Evolutionary conservation across 2,797 vertebrate species (phyloP).

Genomic region (Enteromius anoplus): DNA sequence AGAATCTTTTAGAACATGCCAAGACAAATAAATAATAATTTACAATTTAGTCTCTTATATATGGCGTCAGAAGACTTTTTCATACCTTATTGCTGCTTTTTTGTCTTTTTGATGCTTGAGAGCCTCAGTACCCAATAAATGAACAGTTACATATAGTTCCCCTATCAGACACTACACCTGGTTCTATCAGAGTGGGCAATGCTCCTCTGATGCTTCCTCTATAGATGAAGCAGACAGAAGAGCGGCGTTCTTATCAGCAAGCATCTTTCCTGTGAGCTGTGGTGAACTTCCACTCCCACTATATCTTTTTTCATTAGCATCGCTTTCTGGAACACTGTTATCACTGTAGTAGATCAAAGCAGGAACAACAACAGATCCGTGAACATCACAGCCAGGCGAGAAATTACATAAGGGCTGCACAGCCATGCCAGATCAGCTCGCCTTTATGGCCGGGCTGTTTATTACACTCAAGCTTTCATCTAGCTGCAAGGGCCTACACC

Average conservation of each 20-base stretch:
- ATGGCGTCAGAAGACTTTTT: not conserved
- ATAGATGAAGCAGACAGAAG: conserved; percentile 40
- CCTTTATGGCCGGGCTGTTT: conserved; percentile 32
- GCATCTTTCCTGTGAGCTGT: conserved; percentile 54
- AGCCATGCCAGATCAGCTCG: conserved; percentile 34
- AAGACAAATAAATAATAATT: not conserved
- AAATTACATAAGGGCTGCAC: conserved; percentile 53
- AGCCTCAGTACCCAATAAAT: not conserved
- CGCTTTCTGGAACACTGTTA: conserved; percentile 60
- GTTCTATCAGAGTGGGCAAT: not conserved
- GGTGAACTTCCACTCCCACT: conserved; percentile 61
- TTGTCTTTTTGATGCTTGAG: not conserved
- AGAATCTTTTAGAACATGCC: not conserved
- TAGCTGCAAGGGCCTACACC: conserved; percentile 9
- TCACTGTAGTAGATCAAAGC: conserved; percentile 62
- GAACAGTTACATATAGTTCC: not conserved
- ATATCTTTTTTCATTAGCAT: conserved; percentile 64
- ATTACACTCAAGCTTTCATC: conserved; percentile 32
- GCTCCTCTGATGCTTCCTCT: conserved; percentile 50
- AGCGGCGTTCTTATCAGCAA: conserved; percentile 48
- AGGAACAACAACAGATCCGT: conserved; percentile 56
- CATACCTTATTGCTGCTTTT: not conserved
- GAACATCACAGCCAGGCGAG: conserved; percentile 57
- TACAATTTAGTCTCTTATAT: not conserved
- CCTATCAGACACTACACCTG: conserved; percentile 19